Evolutionary conservation across 35 echinoderm and acorn worm genomes (phyloP).

Genomic region (Holothuria glaberrima): DNA sequence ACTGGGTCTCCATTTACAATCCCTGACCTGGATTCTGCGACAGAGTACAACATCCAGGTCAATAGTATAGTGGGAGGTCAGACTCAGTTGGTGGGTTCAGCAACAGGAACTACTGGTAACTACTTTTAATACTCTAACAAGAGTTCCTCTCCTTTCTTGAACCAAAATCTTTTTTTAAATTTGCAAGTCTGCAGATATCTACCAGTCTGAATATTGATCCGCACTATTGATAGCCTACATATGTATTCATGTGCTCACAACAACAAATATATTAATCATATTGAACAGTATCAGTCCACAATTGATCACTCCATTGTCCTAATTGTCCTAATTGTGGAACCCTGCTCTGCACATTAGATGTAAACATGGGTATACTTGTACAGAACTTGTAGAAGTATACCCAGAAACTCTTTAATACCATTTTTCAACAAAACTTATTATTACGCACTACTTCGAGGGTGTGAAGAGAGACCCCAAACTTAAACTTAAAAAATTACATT

Average conservation of each 20-base stretch:
- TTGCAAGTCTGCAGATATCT: background rate
- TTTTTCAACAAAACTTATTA: no score
- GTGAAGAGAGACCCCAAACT: no score
- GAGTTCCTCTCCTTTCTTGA: background rate
- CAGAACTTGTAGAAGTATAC: no score
- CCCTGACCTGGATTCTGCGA: conserved; percentile 2
- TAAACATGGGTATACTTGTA: background rate
- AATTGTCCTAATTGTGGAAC: no score
- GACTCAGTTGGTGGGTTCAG: background rate
- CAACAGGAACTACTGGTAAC: conserved; percentile 38
- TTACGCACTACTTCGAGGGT: no score
- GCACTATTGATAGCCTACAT: background rate
- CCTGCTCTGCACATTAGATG: no score
- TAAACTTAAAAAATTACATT: no score
- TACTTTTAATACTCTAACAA: background rate
- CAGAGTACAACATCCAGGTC: conserved; percentile 25
- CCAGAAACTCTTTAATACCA: no score
- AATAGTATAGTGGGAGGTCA: background rate
- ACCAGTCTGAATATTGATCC: background rate
- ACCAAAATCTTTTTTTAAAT: background rate
- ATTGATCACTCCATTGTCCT: no score
- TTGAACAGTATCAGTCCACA: no score
- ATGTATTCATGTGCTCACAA: background rate
- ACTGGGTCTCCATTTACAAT: conserved; percentile 31
- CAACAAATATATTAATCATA: no score